Base-by-base conservation (phyloP, 2,797 vertebrate species). In the Microctenopoma lineatum region DNA sequence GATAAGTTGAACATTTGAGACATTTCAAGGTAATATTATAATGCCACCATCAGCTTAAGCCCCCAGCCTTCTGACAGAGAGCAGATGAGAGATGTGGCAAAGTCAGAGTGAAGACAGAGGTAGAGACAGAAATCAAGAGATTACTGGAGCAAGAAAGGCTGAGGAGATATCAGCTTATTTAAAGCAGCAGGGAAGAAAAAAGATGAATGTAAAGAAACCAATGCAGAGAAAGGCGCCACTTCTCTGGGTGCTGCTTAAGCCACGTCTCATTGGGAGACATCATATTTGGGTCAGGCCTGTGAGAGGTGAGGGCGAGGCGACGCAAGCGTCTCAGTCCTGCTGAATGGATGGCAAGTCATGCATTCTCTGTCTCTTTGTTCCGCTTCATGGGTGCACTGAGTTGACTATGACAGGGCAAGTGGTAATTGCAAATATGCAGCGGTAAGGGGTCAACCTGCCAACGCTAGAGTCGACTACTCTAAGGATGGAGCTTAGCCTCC, bases 21-120 rank as follows among this genome's bases (percentile, higher is more conserved):
- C 80, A 42, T 75, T 87, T 83, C 42, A 57, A 79, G 84, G 90
- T 90, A 91, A 91, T 85, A 75, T 85, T 89, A 89, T 92, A 93
- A 90, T 88, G 88, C 83, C 86, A 68, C 73, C 74, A 36, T 83
- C 71, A 46, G 80, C 83, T 82, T 81, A 80, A 87, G 76, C 69
- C 65, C 16, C n/a, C 60, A 18, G 70, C 74, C 69, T 62, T 81
- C 77, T 85, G 82, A 77, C 78, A 66, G 68, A 32, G 54, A 54
- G 68, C 70, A 34, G 77, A 55, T 54, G 76, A 70, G 73, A 73
- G 48, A 59, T 29, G 65, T 70, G 60, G 55, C 64, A 55, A 21
- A 76, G 75, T 29, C 66, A 56, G 0, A 7, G 60, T 7, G 54
- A 71, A 51, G 63, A 72, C 59, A 32, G 36, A 59, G 62, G 74